These are phyloP conservation scores for Drosophila meridionalis DNA, from an alignment of 2,888 invertebrate genomes.

Conservation along the genomic window DNA sequence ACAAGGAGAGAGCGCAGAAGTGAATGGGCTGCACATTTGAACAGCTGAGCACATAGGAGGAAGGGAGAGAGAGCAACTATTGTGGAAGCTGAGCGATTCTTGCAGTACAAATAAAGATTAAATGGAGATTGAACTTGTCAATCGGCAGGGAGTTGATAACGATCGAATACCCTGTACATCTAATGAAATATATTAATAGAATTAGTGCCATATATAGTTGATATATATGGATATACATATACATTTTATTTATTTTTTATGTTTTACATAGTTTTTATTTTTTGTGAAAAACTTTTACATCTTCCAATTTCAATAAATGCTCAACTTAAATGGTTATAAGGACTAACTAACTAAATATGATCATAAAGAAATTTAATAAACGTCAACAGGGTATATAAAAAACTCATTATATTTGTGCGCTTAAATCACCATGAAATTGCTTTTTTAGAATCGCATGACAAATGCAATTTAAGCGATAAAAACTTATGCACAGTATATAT, in stretches of 20 bases:
- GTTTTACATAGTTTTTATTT: too few species aligned
- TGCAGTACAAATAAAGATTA: constrained; percentile 8
- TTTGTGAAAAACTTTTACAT: too few species aligned
- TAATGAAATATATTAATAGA: not conserved
- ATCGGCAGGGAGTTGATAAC: not conserved
- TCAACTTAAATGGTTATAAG: not conserved
- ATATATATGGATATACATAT: not conserved
- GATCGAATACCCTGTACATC: not conserved
- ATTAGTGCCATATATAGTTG: not conserved
- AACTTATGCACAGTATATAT: constrained; percentile 1
- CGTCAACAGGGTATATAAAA: not conserved
- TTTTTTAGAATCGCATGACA: constrained; percentile 40
- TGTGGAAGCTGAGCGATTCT: constrained; percentile 9
- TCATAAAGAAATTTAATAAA: not conserved
- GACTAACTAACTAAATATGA: not conserved
- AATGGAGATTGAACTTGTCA: constrained; percentile 13
- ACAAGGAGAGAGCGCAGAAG: constrained; percentile 1
- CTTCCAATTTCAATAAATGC: not conserved
- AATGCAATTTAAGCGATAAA: constrained; percentile 42
- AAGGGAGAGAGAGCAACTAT: constrained; percentile 1
- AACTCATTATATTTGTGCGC: not conserved
- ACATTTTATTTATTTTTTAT: too few species aligned
- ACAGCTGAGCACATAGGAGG: constrained; percentile 27
- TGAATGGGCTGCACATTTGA: constrained; percentile 7
- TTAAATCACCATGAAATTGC: constrained; percentile 11